Base-by-base conservation (phyloP, 2,113 vertebrate species). In the Pseudorhombus dupliciocellatus region DNA sequence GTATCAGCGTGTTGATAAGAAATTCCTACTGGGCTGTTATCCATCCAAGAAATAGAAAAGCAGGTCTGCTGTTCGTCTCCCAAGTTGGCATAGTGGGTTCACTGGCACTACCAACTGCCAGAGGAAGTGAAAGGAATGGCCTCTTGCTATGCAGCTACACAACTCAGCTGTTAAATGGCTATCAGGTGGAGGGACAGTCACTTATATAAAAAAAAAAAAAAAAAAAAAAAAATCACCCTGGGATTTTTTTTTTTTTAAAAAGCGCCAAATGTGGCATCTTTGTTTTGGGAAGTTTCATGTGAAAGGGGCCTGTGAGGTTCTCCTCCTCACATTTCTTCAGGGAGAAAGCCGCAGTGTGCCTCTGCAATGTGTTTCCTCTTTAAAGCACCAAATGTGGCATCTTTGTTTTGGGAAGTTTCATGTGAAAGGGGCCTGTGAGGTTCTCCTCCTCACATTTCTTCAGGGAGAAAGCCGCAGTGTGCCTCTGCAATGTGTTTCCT, bases 71-170 rank as follows among this genome's bases (percentile, higher is more conserved):
- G 85, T 85, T 90, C 71, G 46, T 72, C 55, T 59, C 75, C 79
- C 77, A 60, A 79, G 76, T 77, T 93, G 92, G 89, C 80, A 77
- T 9, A 4, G 57, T 70, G 59, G 16, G 58, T 52, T 65, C 55
- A 12, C 64, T 79, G 85, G 80, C 78, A 64, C 4, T 11, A 26
- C 26, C 48, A 25, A 63, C 70, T 84, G 84, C 83, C 86, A 89
- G 80, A 42, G 52, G 53, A 77, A 74, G 77, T 90, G 86, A 93
- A 92, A 83, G 77, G 81, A 42, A 34, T 26, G 63, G 58, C 84
- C 68, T 84, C 70, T 92, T 88, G 70, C 63, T 88, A 90, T 89
- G 79, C 88, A 59, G 55, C 76, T 18, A 70, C 74, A 84, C 80
- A 71, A 51, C 86, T 81, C 74, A 48, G 74, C 74, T 69, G 52